Conservation (phyloP, 2,888 invertebrate species). For the Rhopalosiphum nymphaeae region DNA sequence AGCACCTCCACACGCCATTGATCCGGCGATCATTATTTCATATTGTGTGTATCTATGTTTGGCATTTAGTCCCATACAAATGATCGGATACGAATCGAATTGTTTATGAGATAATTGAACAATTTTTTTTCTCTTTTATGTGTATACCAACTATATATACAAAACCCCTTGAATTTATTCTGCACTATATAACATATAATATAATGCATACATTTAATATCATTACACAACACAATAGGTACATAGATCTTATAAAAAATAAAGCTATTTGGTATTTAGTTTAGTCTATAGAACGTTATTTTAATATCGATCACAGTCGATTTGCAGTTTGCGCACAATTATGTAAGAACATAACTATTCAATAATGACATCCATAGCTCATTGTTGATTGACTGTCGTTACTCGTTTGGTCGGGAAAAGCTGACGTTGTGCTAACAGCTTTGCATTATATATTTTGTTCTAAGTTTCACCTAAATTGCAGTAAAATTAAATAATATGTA, state of each 20-base stretch:
- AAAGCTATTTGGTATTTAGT: neutral
- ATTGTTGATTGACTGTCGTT: neutral
- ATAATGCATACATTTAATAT: neutral
- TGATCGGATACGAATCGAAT: slow-evolving; percentile 14
- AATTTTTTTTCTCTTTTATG: neutral
- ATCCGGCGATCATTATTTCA: slow-evolving; percentile 25
- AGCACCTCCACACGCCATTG: neutral
- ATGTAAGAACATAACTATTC: neutral
- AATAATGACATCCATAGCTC: neutral
- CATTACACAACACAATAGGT: neutral
- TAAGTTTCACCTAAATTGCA: neutral
- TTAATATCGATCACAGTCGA: neutral
- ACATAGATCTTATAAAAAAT: neutral
- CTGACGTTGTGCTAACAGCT: neutral
- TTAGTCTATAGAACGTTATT: neutral
- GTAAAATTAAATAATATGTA: neutral
- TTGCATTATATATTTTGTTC: neutral
- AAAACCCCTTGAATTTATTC: neutral
- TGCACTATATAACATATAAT: neutral
- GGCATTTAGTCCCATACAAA: slow-evolving; percentile 4
- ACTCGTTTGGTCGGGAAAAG: neutral
- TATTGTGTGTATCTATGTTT: neutral
- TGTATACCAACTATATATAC: neutral
- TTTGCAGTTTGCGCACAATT: neutral
- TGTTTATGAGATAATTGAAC: neutral